These are phyloP conservation scores for Amazonetta brasiliensis DNA, from an alignment of 2,797 vertebrate genomes.

Conservation along the genomic window DNA sequence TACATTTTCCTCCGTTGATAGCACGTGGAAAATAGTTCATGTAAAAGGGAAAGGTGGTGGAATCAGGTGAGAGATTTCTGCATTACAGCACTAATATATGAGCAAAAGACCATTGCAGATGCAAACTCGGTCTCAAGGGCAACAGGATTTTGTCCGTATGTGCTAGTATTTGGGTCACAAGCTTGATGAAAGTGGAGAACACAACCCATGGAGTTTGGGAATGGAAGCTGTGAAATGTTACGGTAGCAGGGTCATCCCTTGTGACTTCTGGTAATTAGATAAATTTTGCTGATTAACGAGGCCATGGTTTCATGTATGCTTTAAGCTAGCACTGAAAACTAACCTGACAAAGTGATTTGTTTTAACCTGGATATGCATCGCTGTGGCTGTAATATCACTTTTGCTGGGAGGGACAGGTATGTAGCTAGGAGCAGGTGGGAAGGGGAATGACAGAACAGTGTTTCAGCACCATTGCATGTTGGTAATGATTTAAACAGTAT, in stretches of 20 bases:
- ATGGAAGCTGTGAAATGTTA: background rate
- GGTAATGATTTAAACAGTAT: background rate
- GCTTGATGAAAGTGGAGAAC: constrained; percentile 13
- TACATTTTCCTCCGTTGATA: background rate
- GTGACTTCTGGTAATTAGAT: constrained; percentile 55
- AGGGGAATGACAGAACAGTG: background rate
- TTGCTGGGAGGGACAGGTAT: background rate
- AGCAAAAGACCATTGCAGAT: background rate
- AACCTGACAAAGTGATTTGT: constrained; percentile 37
- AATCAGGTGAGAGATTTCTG: background rate
- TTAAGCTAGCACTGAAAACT: constrained; percentile 23
- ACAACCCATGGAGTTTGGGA: background rate
- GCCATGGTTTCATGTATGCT: background rate
- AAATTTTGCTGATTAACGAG: constrained; percentile 52
- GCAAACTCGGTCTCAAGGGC: background rate
- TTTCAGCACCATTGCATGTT: background rate
- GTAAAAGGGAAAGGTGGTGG: background rate
- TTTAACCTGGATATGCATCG: constrained; percentile 28
- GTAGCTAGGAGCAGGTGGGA: background rate
- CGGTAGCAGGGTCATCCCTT: constrained; percentile 16
- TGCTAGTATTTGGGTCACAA: constrained; percentile 53
- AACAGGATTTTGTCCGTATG: background rate
- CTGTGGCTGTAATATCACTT: background rate
- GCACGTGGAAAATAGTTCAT: background rate
- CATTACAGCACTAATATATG: background rate